Percentiles rank a stretch among this genome's conserved stretches.
phyloP scores from a whole-genome alignment of 2,113 vertebrate species.

The Tenrec ecaudatus region DNA sequence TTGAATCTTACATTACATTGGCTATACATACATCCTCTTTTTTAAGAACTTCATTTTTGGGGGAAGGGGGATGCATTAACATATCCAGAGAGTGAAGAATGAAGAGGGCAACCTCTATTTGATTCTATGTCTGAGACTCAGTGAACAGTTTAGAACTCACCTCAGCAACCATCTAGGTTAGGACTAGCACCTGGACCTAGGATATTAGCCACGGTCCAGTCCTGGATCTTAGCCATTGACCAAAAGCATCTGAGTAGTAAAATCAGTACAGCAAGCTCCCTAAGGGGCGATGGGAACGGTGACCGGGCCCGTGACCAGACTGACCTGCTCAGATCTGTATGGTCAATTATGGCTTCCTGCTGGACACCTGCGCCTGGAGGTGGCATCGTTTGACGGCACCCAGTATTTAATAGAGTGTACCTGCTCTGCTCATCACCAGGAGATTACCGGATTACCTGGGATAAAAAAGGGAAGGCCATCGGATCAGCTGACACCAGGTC shows the following conservation, averaged over 20 bases:
- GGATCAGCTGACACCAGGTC: conserved; percentile 71
- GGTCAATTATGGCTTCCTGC: conserved; percentile 54
- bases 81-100: not conserved
- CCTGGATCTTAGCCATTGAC: not conserved
- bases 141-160: conserved; percentile 2
- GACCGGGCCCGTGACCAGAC: not conserved
- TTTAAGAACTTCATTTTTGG: not conserved
- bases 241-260: not conserved
- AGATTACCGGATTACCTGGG: conserved; percentile 80
- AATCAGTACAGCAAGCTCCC: not conserved
- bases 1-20: conserved; percentile 32
- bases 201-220: not conserved
- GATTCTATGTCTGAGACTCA: not conserved
- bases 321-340: not conserved
- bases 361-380: not conserved
- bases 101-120: not conserved
- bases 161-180: conserved; percentile 1
- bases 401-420: conserved; percentile 57
- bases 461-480: conserved; percentile 67
- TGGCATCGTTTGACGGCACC: not conserved
- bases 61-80: not conserved
- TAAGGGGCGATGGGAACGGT: not conserved
- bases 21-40: not conserved
- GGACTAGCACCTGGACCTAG: not conserved
- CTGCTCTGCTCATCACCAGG: conserved; percentile 53